Conservation (phyloP, 1,140 invertebrate genomes). For the Drosophila arizonae region DNA sequence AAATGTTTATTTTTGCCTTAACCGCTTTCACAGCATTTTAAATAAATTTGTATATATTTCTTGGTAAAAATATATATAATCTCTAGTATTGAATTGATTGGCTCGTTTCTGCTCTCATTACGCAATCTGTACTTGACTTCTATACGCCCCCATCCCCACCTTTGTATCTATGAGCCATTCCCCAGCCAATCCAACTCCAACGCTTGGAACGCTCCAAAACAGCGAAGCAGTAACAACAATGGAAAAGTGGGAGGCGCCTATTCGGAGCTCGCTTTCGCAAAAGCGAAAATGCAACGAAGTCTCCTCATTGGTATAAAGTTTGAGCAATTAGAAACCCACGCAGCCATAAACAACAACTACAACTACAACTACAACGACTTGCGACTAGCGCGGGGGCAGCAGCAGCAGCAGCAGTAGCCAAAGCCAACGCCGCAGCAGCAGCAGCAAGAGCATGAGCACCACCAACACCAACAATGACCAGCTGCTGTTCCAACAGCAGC, state of each 20-base stretch:
- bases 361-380: slow-evolving; percentile 55
- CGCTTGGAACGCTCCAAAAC: slow-evolving; percentile 20
- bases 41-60: too few relatives aligned
- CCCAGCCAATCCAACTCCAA: slow-evolving; percentile 32
- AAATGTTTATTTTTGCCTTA: too few relatives aligned
- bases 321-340: slow-evolving; percentile 82
- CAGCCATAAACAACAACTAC: slow-evolving; percentile 79
- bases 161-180: not conserved
- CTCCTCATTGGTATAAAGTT: slow-evolving; percentile 80
- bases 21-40: too few relatives aligned
- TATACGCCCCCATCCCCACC: not conserved
- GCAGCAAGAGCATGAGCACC: slow-evolving; percentile 9
- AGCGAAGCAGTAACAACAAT: slow-evolving; percentile 40
- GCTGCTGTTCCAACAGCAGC: slow-evolving; percentile 12
- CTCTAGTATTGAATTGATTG: not conserved
- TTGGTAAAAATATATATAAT: too few relatives aligned
- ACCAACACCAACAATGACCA: slow-evolving; percentile 10
- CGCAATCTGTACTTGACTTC: not conserved
- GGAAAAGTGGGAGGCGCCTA: slow-evolving; percentile 78
- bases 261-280: slow-evolving; percentile 67
- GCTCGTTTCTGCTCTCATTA: not conserved
- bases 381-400: slow-evolving; percentile 40
- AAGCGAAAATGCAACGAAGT: slow-evolving; percentile 77
- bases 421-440: not conserved
- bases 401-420: slow-evolving; percentile 8